Evolutionary conservation across 2,113 vertebrate genomes (phyloP), one percentile per base, ranked within the genome.

Genomic region (Benitochromis conjunctus): DNA sequence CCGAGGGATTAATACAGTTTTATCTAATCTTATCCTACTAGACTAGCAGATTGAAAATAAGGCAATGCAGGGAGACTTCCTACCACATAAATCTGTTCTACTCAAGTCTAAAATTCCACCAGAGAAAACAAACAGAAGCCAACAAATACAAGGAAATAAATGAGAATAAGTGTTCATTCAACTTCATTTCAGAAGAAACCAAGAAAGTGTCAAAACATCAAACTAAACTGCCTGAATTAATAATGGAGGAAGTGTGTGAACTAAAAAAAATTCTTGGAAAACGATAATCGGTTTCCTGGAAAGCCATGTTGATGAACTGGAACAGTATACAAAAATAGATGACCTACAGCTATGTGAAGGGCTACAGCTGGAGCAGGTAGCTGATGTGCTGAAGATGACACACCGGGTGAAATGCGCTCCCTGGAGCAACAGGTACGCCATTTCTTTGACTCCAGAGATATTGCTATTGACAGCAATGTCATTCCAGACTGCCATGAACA

Each of bases 391-490:
- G 62, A 69, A 41, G 62, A 9, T 69, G 62, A 69, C 62, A 43
- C n/a, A 0, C 36, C 3, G 12, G 13, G 62, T 0, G 4, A 69
- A 69, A 43, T 0, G 7, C 36, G 21, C 11, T 66, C 62, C 62
- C 62, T 13, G 19, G 34, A 66, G 62, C 34, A 66, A 66, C 62
- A 66, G 62, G 12, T 69, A 41, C 62, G 41, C n/a, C 14, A 69
- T 2, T 69, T 43, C 62, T 69, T 69, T 43, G 62, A 24, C 19
- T 43, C 36, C 41, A 43, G 62, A 69, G 62, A 69, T 66, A 66
- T 66, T 66, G 34, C 62, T 19, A 66, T 41, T 66, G 62, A 66
- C 62, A 41, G 62, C 62, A 43, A 69, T 69, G 62, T 41, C 62
- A 69, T 69, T 24, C 41, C 62, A 69, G 36, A 24, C 62, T 69